Evolutionary conservation across 2,888 invertebrate species (phyloP), one percentile per base, ranked within the genome.

Genomic region (Polyommatus icarus): DNA sequence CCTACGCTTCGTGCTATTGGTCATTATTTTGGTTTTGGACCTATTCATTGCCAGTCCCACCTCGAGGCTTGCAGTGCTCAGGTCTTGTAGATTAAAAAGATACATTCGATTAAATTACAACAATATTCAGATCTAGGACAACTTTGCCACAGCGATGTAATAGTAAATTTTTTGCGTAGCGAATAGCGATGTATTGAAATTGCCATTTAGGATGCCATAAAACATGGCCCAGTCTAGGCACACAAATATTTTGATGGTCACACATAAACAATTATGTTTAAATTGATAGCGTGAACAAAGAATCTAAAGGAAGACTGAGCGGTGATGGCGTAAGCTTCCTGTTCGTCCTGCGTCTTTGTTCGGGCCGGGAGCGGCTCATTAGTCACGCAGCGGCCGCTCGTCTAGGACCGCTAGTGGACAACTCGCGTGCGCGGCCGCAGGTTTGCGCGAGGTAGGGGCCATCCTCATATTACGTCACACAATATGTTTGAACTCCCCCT

Each of bases 301-400:
- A 79, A 76, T 78, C 77, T 76, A 78, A 79, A 79, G 79, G 79
- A 79, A 77, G 77, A 76, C 76, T 79, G 77, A 78, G 75, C 79
- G 78, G 77, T 72, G 78, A 59, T 50, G 72, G 40, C 77, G 76
- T 79, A 78, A 79, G 78, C 77, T 79, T 79, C 78, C 78, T 78
- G 78, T 77, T 71, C 77, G 76, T 78, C 76, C 73, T 78, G 76
- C 76, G 76, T 77, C 75, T 75, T 75, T 75, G 75, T 75, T 79
- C 81, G 80, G 81, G 81, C 71, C 80, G 80, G 57, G 54, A 76
- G 24, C 36, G 76, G 76, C 78, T 79, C 80, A 79, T 77, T 77
- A 71, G 78, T 78, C 57, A 77, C 79, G 78, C 59, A 76, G 76
- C 54, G 57, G 57, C 71, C 46, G 40, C 46, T 75, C n/a, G 75